Base-by-base conservation (phyloP, 2,888 invertebrate species). In the Phaedon cochleariae region DNA sequence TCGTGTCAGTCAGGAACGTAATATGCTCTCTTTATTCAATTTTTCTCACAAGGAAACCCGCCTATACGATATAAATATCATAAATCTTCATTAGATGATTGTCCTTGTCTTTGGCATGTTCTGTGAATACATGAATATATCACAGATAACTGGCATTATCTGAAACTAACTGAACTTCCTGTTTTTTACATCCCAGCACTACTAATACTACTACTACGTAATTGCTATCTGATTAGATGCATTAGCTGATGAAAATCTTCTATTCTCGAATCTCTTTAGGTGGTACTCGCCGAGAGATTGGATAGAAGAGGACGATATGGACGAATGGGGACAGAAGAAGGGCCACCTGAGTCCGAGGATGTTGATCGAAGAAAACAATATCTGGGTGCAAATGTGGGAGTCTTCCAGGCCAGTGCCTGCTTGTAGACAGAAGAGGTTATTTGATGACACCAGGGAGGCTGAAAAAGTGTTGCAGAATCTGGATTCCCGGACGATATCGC, bases 221-320 rank as follows among this genome's bases (percentile, higher is more conserved):
- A n/a, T n/a, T n/a, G n/a, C n/a, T n/a, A n/a, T n/a, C n/a, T n/a
- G n/a, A n/a, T n/a, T n/a, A n/a, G n/a, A n/a, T n/a, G n/a, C n/a
- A n/a, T n/a, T n/a, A n/a, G n/a, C n/a, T n/a, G n/a, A n/a, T 54
- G 18, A 52, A 1, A 17, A 1, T 18, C 12, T 22, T 29, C 15
- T 29, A 15, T 20, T 52, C 2, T n/a, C 4, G 20, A 57, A 61
- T 17, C 98, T 64, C 2, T 41, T 12, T 15, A 89, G 95, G 53
- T 99, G 98, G 98, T 98, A 98, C 81, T 98, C 98, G 1, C 98
- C 98, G 0, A 87, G 97, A 15, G 98, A 99, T 82, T 98, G 96
- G 94, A 89, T 93, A 51, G 90, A 92, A 76, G 84, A 78, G 66
- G 62, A 68, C 20, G 78, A 74, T 26, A 52, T 82, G 3, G 87